phyloP scores from a whole-genome alignment of 2,113 vertebrate species.

The Callospermophilus lateralis region DNA sequence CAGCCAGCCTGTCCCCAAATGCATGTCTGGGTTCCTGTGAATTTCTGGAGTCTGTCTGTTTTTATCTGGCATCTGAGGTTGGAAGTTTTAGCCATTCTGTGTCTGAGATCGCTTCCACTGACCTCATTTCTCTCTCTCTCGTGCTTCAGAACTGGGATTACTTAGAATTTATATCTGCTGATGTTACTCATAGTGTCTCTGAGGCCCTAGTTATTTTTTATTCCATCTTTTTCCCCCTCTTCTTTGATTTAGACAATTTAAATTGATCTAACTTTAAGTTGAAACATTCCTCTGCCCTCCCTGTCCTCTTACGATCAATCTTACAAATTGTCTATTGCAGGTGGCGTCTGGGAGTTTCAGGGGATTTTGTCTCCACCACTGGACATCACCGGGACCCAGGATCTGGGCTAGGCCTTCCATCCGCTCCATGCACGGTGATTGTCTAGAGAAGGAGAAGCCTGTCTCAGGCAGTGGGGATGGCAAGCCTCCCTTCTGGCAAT shows the following conservation, averaged over 20 bases:
- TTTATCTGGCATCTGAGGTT: neutral
- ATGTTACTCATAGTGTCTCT: neutral
- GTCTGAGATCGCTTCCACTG: neutral
- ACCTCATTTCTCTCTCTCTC: neutral
- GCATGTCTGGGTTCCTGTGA: neutral
- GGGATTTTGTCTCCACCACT: neutral
- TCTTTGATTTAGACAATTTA: constrained; percentile 1
- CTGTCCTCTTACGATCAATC: neutral
- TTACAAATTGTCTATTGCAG: neutral
- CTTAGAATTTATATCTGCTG: neutral
- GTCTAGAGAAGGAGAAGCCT: neutral
- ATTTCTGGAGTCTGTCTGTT: neutral
- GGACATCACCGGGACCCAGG: neutral
- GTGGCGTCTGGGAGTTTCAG: neutral
- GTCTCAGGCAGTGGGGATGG: neutral
- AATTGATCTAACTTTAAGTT: neutral
- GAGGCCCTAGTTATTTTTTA: neutral
- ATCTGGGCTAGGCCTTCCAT: neutral
- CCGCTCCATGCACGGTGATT: accelerated
- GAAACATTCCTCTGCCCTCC: neutral
- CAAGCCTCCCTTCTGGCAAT: neutral
- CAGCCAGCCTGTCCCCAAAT: neutral
- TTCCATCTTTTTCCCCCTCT: neutral
- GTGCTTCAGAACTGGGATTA: neutral
- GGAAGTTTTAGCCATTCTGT: neutral